Evolutionary conservation across 2,888 invertebrate genomes (phyloP).

Genomic region (Ochlodes sylvanus): DNA sequence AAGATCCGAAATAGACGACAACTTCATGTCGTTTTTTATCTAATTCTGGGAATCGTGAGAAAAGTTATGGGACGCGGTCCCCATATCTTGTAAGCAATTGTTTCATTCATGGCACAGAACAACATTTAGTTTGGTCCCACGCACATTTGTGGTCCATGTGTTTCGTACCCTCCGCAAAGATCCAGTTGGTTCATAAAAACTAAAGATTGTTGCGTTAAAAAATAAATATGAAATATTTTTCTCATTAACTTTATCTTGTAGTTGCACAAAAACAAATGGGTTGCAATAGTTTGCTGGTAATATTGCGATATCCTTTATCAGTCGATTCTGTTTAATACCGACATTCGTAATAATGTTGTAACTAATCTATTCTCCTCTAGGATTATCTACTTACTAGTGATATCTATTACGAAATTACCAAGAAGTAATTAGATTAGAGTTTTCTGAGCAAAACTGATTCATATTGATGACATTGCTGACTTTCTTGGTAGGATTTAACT

Average conservation of each 20-base stretch:
- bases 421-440: too few species aligned
- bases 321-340: too few species aligned
- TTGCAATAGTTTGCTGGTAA: not conserved
- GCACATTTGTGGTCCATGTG: conserved; percentile 76
- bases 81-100: conserved; percentile 59
- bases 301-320: not conserved
- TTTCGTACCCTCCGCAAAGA: conserved; percentile 39
- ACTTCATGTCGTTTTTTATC: conserved; percentile 53
- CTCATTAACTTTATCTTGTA: too few species aligned
- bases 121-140: conserved; percentile 61
- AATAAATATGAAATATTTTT: too few species aligned
- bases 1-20: not conserved
- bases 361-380: too few species aligned
- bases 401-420: too few species aligned
- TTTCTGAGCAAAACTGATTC: too few species aligned
- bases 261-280: too few species aligned
- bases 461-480: too few species aligned
- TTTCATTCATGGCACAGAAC: conserved; percentile 73
- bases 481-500: too few species aligned
- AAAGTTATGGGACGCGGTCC: conserved; percentile 64
- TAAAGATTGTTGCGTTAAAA: not conserved
- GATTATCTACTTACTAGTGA: too few species aligned
- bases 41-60: conserved; percentile 72
- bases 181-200: conserved; percentile 15
- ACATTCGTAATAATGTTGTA: too few species aligned